Percentiles rank a stretch among this genome's conserved stretches.
phyloP scores from a whole-genome alignment of 1,140 invertebrate species.

The Halictus rubicundus region DNA sequence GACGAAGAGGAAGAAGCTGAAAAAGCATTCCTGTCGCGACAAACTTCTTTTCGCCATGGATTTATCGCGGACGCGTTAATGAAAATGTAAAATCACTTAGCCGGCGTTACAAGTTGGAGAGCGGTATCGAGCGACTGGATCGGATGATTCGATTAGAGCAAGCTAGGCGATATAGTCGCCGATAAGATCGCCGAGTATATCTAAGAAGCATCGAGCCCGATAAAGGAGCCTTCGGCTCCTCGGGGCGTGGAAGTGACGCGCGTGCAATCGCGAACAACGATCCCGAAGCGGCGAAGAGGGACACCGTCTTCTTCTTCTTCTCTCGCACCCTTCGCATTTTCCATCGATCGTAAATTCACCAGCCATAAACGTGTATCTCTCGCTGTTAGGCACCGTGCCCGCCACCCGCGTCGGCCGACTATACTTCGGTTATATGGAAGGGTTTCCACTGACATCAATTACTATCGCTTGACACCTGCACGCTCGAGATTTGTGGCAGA shows the following conservation, averaged over 20 bases:
- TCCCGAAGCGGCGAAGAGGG: conserved; percentile 26
- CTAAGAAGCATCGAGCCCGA: neutral
- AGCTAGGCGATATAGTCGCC: neutral
- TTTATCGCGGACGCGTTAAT: no score
- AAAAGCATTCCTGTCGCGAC: no score
- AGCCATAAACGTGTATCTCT: conserved; percentile 54
- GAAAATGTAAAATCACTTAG: neutral
- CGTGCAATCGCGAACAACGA: conserved; percentile 40
- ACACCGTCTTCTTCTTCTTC: neutral
- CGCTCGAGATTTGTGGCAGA: neutral
- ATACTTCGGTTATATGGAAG: neutral
- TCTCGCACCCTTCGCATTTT: conserved; percentile 26
- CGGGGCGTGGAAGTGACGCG: conserved; percentile 37
- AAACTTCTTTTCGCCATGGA: no score
- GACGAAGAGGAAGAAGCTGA: no score
- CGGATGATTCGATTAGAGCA: conserved; percentile 9
- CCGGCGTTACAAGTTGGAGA: neutral
- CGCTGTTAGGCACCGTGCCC: conserved; percentile 41
- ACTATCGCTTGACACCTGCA: conserved; percentile 17
- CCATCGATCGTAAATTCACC: conserved; percentile 50
- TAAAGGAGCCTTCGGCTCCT: conserved; percentile 12
- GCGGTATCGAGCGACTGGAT: neutral
- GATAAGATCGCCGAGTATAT: conserved; percentile 18
- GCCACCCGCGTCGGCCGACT: conserved; percentile 37
- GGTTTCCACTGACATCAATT: conserved; percentile 46